phyloP scores from a whole-genome alignment of 2,888 invertebrate species.

The Piscicola geometra region DNA sequence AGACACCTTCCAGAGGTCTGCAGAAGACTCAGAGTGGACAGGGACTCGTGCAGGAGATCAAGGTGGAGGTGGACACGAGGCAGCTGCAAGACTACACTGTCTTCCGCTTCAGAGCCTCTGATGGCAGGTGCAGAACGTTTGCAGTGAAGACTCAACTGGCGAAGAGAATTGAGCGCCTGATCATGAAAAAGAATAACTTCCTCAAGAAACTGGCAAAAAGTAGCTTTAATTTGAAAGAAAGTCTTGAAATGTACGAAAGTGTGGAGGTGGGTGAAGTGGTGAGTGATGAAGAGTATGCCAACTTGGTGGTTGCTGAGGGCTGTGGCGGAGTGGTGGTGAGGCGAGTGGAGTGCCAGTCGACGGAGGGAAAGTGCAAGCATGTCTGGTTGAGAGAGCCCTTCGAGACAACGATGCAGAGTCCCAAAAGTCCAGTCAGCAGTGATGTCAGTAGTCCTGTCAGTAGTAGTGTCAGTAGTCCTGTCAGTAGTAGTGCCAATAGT shows the following conservation, averaged over 20 bases:
- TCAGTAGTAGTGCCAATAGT: no score
- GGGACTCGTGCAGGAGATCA: not conserved
- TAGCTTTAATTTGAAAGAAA: not conserved
- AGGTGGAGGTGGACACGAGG: conserved; percentile 12
- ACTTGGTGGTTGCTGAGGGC: not conserved
- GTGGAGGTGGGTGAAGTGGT: not conserved
- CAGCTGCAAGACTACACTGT: conserved; percentile 19
- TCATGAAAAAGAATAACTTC: conserved; percentile 20
- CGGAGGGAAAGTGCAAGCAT: not conserved
- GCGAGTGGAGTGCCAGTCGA: not conserved
- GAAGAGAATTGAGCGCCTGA: not conserved
- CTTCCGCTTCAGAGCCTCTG: not conserved
- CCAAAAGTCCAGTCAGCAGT: no score
- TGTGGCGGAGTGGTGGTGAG: not conserved
- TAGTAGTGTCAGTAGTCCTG: no score
- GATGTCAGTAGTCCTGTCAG: no score
- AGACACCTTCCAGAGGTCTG: no score
- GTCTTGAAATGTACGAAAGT: not conserved
- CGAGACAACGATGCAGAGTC: conserved; percentile 6
- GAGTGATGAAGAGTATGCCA: not conserved
- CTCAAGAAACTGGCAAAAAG: conserved; percentile 21
- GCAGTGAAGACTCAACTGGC: not conserved
- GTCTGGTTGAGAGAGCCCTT: conserved; percentile 5
- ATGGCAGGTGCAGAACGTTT: not conserved
- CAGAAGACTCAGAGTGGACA: not conserved